Evolutionary conservation across 1,140 invertebrate species (phyloP).

Genomic region (Neuroterus valhalla): DNA sequence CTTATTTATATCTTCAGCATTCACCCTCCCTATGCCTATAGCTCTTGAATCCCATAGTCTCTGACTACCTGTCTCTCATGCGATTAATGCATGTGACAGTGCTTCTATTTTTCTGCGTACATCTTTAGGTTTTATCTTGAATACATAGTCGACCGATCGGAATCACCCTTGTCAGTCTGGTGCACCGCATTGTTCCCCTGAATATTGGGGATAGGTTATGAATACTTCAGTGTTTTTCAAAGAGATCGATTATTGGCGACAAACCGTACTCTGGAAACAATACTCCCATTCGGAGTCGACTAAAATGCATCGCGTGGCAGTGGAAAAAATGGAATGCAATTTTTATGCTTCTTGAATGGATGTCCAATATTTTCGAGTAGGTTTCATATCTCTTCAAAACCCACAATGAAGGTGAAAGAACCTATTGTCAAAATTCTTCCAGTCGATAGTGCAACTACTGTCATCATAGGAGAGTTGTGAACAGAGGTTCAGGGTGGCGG

Average conservation of each 20-base stretch:
- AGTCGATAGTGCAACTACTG: too few species aligned
- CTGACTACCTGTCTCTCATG: slow-evolving; percentile 16
- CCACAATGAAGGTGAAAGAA: too few species aligned
- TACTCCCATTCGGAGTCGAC: slow-evolving; percentile 11
- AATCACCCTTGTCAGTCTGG: slow-evolving; percentile 27
- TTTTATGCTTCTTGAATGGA: background rate
- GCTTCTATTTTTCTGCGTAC: background rate
- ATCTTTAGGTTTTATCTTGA: slow-evolving; percentile 15
- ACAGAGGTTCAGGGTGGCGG: too few species aligned
- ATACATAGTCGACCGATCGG: slow-evolving; percentile 10
- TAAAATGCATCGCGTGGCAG: slow-evolving; percentile 25
- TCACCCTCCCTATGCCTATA: too few species aligned
- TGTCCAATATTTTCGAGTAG: background rate
- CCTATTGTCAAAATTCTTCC: too few species aligned
- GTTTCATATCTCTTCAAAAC: background rate
- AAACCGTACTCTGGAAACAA: slow-evolving; percentile 18
- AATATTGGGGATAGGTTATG: slow-evolving; percentile 27
- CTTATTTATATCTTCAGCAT: background rate
- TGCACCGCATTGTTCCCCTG: slow-evolving; percentile 24
- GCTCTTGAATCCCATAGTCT: background rate
- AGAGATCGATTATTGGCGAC: slow-evolving; percentile 28
- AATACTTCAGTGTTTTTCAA: slow-evolving; percentile 30
- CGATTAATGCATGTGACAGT: background rate
- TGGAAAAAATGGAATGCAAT: slow-evolving; percentile 1
- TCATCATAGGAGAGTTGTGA: too few species aligned